Conservation (phyloP, 2,888 invertebrate genomes). For the Carpatolechia fugitivella region DNA sequence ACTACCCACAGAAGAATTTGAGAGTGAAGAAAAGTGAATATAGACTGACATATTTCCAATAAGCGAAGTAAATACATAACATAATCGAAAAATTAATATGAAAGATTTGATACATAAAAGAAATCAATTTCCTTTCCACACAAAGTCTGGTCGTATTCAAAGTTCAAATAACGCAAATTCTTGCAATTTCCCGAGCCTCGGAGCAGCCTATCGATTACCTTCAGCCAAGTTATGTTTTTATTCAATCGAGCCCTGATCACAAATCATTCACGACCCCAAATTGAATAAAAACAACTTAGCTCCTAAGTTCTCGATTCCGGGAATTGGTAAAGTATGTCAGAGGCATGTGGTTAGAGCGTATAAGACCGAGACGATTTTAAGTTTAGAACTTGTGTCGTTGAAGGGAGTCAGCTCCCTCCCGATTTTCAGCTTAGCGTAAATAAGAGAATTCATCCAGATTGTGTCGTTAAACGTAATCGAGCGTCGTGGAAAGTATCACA, state of each 20-base stretch:
- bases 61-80: too few species aligned
- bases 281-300: conserved; percentile 18
- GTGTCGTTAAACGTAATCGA: conserved; percentile 76
- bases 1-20: too few species aligned
- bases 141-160: not conserved
- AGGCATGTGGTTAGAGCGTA: not conserved
- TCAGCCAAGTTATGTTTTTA: conserved; percentile 9
- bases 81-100: not conserved
- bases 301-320: not conserved
- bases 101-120: not conserved
- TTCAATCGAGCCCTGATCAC: conserved; percentile 16
- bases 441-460: conserved; percentile 74
- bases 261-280: conserved; percentile 10
- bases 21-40: too few species aligned
- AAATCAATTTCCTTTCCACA: conserved; percentile 8
- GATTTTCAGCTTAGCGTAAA: conserved; percentile 72
- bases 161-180: conserved; percentile 1
- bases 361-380: conserved; percentile 14
- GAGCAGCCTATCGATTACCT: conserved; percentile 6
- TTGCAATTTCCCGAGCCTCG: conserved; percentile 6
- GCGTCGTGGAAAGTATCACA: conserved; percentile 76
- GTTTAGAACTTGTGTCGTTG: conserved; percentile 17
- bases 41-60: too few species aligned
- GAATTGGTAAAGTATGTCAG: conserved; percentile 15
- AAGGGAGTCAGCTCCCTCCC: conserved; percentile 25